Evolutionary conservation across 2,797 vertebrate species (phyloP), one percentile per base, ranked within the genome.

Genomic region (Scomberomorus guttatus): DNA sequence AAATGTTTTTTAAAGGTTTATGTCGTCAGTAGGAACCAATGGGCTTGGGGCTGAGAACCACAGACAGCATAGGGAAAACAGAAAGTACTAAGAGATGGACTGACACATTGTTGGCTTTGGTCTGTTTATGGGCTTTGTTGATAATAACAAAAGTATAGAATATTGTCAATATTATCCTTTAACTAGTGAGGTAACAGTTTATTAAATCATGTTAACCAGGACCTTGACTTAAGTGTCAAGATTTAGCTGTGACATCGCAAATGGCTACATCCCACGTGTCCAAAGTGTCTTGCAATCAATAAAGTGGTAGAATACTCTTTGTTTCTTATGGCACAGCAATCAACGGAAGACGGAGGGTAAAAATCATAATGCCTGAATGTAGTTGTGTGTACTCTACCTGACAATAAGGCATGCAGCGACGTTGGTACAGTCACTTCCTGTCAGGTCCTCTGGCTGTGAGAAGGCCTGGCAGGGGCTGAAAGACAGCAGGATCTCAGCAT

Each of bases 381-480:
- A 37, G 42, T 17, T 5, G 5, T 1, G 6, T 80, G 46, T 42
- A 7, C 52, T 54, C 4, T 83, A 93, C 92, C 90, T 92, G 81
- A 94, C 60, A 8, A 83, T 55, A 57, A 96, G 74, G 72, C 95
- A 95, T 0, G 87, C 91, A 0, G 95, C 95, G 0, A 95, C 93
- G 3, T 70, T 48, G 9, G 72, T 88, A 12, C 95, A 95, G 37
- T 91, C 87, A 0, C 78, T 81, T 62, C 63, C 86, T 0, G 24
- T 65, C 51, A 82, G 58, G 32, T 91, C 89, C 20, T 92, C 92
- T 0, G 92, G 94, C 66, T 94, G 89, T 0, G 93, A 93, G 86
- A 96, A 96, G 8, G 92, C 89, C 57, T 74, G 87, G 58, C 95
- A 96, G 11, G 95, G 95, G 44, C 92, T 96, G 87, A 95, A 95